A percentile compares a stretch with the other conserved stretches of the same genome.
Conservation (phyloP, 2,113 vertebrate genomes). For the Leptodactylus fuscus region DNA sequence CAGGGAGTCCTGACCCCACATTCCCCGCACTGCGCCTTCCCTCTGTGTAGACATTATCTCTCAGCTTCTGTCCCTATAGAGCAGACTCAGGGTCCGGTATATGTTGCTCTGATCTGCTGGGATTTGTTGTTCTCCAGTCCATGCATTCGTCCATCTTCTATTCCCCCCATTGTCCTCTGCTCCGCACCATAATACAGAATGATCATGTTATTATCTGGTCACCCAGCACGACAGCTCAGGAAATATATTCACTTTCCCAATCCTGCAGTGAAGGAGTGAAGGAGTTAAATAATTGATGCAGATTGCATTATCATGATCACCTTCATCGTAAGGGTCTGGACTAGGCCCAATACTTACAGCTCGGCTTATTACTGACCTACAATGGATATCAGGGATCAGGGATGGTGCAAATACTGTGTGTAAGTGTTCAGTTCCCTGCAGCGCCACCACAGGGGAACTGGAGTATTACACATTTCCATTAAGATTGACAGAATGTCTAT, state of each 20-base stretch:
- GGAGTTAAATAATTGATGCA: constrained; percentile 33
- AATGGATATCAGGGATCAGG: no score
- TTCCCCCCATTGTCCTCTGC: background rate
- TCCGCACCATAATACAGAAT: background rate
- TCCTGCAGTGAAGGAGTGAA: constrained; percentile 34
- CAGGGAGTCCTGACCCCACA: no score
- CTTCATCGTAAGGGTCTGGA: background rate
- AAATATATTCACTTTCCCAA: constrained; percentile 4
- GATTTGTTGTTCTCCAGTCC: background rate
- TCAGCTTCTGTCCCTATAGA: background rate
- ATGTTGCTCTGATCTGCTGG: background rate
- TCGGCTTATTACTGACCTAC: background rate
- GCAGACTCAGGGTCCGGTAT: background rate
- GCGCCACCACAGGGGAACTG: no score
- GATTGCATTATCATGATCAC: constrained; percentile 2
- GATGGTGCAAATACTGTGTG: no score
- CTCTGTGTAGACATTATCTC: no score
- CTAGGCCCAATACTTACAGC: background rate
- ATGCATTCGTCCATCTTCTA: background rate
- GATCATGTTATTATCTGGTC: constrained; percentile 1
- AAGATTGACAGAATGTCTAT: no score
- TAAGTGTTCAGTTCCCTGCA: no score
- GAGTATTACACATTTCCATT: no score
- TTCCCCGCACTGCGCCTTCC: no score
- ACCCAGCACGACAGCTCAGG: background rate